Percentiles rank a stretch among this genome's conserved stretches.
Evolutionary conservation across 35 echinoderm and acorn worm genomes (phyloP).

Genomic region (Hemicentrotus pulcherrimus): DNA sequence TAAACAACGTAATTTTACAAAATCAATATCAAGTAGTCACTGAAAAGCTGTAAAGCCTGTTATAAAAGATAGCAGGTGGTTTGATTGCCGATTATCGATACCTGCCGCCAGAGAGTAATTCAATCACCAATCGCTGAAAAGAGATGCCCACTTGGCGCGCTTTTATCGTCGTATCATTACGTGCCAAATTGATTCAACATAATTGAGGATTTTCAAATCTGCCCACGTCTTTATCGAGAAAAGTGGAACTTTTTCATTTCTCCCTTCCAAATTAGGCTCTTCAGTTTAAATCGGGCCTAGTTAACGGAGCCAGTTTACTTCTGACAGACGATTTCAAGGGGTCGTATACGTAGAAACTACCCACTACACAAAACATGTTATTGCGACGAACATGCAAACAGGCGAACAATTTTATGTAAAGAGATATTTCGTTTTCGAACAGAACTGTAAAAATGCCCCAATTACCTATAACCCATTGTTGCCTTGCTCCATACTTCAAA

Average conservation of each 20-base stretch:
- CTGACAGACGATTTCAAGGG: neutral
- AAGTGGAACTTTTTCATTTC: constrained; percentile 3
- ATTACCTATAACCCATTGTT: neutral
- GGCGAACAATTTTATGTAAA: neutral
- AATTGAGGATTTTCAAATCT: constrained; percentile 1
- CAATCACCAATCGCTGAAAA: constrained; percentile 28
- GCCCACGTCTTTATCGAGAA: neutral
- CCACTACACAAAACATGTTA: neutral
- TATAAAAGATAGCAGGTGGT: constrained; percentile 24
- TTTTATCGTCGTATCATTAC: neutral
- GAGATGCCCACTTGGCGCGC: neutral
- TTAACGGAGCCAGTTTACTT: constrained; percentile 8
- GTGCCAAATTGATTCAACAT: constrained; percentile 10
- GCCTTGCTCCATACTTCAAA: neutral
- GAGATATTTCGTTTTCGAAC: neutral
- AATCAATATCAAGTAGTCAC: constrained; percentile 51
- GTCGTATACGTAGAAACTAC: neutral
- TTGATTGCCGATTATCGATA: neutral
- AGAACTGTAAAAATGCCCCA: neutral
- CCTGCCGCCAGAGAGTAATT: constrained; percentile 13
- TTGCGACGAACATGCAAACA: neutral
- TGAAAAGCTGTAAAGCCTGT: neutral
- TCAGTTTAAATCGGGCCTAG: neutral
- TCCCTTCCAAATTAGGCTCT: neutral
- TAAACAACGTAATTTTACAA: constrained; percentile 51